Percentiles rank a stretch among this genome's conserved stretches.
Conservation (phyloP, 2,797 vertebrate species). For the Sebastes diploproa region DNA sequence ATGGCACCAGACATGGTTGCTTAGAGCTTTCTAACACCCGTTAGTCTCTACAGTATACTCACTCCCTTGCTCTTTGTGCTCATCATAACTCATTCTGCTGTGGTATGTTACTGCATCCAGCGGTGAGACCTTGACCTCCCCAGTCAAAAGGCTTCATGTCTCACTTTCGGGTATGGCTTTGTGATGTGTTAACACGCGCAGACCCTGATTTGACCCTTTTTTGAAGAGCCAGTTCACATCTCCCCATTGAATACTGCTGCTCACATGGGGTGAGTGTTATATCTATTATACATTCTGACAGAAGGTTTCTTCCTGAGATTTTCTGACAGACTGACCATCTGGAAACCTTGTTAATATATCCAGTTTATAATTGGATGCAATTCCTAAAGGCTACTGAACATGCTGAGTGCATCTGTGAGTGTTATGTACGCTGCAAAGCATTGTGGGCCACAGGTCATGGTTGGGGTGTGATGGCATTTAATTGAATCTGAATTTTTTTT, state of each 20-base stretch:
- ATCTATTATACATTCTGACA: background rate
- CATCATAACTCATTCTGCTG: background rate
- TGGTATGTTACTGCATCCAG: background rate
- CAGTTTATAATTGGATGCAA: background rate
- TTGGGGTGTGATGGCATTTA: background rate
- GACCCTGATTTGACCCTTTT: background rate
- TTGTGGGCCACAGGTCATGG: background rate
- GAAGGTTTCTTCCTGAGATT: background rate
- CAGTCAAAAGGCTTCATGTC: background rate
- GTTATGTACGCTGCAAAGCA: background rate
- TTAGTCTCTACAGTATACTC: background rate
- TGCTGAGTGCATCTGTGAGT: background rate
- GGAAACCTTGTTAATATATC: background rate
- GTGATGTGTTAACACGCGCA: background rate
- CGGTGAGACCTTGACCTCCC: background rate
- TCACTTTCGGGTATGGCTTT: background rate
- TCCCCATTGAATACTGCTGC: background rate
- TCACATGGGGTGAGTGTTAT: background rate
- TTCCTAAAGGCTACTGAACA: background rate
- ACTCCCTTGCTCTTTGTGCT: background rate
- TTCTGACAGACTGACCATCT: background rate
- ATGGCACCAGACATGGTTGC: background rate
- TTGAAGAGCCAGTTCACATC: background rate
- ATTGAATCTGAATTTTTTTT: background rate
- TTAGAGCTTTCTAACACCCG: background rate